phyloP scores from a whole-genome alignment of 1,140 invertebrate genomes.

The Musca vetustissima region DNA sequence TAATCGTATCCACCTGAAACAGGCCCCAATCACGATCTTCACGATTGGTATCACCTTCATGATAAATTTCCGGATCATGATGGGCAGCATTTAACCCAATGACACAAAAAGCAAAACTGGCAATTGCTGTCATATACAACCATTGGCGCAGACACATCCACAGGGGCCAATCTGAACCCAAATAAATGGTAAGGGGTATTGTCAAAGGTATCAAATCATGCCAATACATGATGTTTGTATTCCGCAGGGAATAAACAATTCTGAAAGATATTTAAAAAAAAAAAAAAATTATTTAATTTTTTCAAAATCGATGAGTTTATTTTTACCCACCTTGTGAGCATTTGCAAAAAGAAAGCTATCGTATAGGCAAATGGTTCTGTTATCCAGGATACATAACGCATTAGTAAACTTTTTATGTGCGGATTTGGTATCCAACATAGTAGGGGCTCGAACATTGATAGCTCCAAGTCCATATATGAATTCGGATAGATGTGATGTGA shows the following conservation, averaged over 20 bases:
- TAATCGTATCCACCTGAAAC: constrained; percentile 73
- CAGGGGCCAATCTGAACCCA: constrained; percentile 42
- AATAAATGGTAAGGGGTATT: constrained; percentile 60
- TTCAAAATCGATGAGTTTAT: background rate
- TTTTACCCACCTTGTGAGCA: constrained; percentile 41
- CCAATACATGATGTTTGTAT: constrained; percentile 49
- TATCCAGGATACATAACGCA: constrained; percentile 56
- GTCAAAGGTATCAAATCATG: constrained; percentile 58
- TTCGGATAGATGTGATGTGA: constrained; percentile 83
- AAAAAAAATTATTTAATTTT: constrained; percentile 21
- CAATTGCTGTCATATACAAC: constrained; percentile 61
- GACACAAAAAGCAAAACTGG: constrained; percentile 65
- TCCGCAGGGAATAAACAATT: constrained; percentile 43
- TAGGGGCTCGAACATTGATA: constrained; percentile 71
- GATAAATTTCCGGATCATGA: constrained; percentile 81
- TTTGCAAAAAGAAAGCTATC: constrained; percentile 39
- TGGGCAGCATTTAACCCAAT: constrained; percentile 78
- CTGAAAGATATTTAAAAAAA: constrained; percentile 34
- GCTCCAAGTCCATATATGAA: constrained; percentile 75
- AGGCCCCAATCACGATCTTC: constrained; percentile 75
- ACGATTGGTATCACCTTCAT: constrained; percentile 74
- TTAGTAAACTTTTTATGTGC: constrained; percentile 56
- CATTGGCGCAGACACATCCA: constrained; percentile 58
- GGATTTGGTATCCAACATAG: constrained; percentile 66
- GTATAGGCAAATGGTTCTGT: constrained; percentile 60